phyloP scores from a whole-genome alignment of 2,888 invertebrate species.

The Notodonta ziczac region DNA sequence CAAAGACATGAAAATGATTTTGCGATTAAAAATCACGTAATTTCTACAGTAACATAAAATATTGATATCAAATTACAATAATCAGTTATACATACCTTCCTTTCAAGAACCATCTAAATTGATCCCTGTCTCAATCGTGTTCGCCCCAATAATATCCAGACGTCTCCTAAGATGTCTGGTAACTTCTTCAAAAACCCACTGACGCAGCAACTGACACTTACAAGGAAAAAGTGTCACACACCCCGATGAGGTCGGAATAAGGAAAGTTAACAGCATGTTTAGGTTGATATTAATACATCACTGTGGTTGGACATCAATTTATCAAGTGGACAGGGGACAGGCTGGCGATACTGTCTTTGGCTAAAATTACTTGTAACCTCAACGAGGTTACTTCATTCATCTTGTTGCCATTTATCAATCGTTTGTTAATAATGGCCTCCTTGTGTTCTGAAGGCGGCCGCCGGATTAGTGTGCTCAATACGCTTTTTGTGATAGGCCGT shows the following conservation, averaged over 20 bases:
- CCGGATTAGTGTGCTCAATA: not conserved
- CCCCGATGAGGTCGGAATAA: conserved; percentile 34
- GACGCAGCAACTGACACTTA: not conserved
- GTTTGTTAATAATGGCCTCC: conserved; percentile 40
- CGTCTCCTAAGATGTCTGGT: not conserved
- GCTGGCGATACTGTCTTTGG: conserved; percentile 41
- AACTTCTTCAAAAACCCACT: not conserved
- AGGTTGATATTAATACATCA: conserved; percentile 62
- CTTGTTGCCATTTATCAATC: conserved; percentile 55
- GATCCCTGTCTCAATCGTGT: not conserved
- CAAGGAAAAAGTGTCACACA: conserved; percentile 35
- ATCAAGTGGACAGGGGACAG: conserved; percentile 61
- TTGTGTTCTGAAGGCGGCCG: not conserved
- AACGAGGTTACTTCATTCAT: conserved; percentile 50
- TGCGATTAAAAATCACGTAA: no score
- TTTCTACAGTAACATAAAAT: no score
- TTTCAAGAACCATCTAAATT: not conserved
- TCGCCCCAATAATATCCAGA: not conserved
- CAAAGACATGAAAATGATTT: no score
- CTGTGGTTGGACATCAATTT: conserved; percentile 58
- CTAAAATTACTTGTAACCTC: conserved; percentile 57
- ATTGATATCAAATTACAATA: not conserved
- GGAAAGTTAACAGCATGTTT: conserved; percentile 56
- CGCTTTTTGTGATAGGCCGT: conserved; percentile 3
- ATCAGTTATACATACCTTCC: not conserved